A percentile compares a stretch with the other conserved stretches of the same genome.
Conservation (phyloP, 1,140 invertebrate species). For the Nebria ingens region DNA sequence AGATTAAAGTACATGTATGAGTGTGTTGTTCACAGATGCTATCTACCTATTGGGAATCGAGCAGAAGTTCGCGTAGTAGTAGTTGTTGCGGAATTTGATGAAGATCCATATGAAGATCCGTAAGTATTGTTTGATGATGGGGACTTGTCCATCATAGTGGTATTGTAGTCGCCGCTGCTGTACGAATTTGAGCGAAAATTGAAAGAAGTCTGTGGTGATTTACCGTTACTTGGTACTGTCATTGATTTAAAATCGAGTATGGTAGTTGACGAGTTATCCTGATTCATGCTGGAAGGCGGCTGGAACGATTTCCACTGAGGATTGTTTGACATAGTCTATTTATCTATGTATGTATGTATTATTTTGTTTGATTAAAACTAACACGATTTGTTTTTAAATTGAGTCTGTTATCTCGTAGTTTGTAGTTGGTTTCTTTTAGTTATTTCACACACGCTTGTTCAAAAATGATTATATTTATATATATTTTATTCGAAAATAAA, state of each 20-base stretch:
- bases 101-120: background rate
- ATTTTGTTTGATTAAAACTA: slow-evolving; percentile 23
- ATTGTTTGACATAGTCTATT: slow-evolving; percentile 62
- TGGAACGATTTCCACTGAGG: slow-evolving; percentile 88
- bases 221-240: slow-evolving; percentile 43
- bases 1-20: too few species aligned
- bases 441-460: background rate
- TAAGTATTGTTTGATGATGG: slow-evolving; percentile 25
- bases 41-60: slow-evolving; percentile 45
- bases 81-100: slow-evolving; percentile 12
- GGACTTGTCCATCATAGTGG: background rate
- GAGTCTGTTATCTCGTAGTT: slow-evolving; percentile 12
- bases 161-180: slow-evolving; percentile 19
- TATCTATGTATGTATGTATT: slow-evolving; percentile 21
- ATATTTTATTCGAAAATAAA: too few species aligned
- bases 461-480: too few species aligned
- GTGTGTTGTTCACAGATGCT: too few species aligned
- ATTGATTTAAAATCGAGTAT: slow-evolving; percentile 61
- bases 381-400: slow-evolving; percentile 16
- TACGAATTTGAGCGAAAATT: slow-evolving; percentile 31
- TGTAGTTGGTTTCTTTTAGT: background rate
- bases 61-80: slow-evolving; percentile 36
- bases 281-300: slow-evolving; percentile 63
- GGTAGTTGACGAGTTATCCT: slow-evolving; percentile 61
- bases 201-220: slow-evolving; percentile 39